Conservation (phyloP, 2,113 vertebrate species). For the Beaufortia kweichowensis region DNA sequence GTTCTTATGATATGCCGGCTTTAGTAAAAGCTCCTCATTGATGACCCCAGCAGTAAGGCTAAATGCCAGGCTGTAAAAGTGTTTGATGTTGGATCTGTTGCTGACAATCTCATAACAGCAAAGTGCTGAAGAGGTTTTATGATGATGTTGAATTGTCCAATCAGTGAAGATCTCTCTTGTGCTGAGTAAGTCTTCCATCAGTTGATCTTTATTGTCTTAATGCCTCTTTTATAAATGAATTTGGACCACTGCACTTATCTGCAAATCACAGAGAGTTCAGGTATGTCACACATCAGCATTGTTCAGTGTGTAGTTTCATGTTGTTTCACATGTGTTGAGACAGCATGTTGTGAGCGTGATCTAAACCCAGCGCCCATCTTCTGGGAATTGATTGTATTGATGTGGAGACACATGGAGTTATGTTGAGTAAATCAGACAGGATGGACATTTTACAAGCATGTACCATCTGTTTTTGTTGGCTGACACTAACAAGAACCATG, state of each 20-base stretch:
- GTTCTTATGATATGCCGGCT: neutral
- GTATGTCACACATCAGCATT: neutral
- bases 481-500: neutral
- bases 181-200: conserved; percentile 53
- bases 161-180: conserved; percentile 29
- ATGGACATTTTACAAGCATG: conserved; percentile 6
- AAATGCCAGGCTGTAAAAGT: conserved; percentile 4
- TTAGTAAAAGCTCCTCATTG: conserved; percentile 12
- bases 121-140: conserved; percentile 36
- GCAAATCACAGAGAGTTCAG: neutral
- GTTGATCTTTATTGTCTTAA: conserved; percentile 22
- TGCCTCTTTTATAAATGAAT: conserved; percentile 10
- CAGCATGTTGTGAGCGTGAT: conserved; percentile 24
- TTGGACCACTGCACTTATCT: conserved; percentile 7
- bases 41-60: conserved; percentile 15
- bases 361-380: conserved; percentile 1
- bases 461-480: conserved; percentile 11
- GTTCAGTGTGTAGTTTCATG: conserved; percentile 4
- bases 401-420: neutral
- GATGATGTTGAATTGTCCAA: conserved; percentile 44
- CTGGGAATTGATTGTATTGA: conserved; percentile 35
- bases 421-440: conserved; percentile 12
- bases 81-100: conserved; percentile 24
- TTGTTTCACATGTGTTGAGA: conserved; percentile 16
- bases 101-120: conserved; percentile 38